A percentile compares a stretch with the other conserved stretches of the same genome.
phyloP scores from a whole-genome alignment of 2,797 vertebrate genomes.

The Galaxias olidus region DNA sequence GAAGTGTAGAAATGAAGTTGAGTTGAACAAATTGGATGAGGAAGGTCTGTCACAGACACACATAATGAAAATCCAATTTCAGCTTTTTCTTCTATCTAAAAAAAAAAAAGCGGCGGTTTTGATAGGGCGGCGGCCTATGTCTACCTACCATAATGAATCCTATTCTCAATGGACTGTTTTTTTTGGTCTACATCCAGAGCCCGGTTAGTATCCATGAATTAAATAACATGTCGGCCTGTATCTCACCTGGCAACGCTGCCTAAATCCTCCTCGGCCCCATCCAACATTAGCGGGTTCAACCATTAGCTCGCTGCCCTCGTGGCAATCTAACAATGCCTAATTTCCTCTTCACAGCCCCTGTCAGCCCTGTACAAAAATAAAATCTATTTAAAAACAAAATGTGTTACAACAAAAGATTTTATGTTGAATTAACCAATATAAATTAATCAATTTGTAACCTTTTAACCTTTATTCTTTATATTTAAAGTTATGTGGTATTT shows the following conservation, averaged over 20 bases:
- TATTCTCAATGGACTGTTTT: slow-evolving; percentile 42
- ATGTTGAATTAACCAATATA: too few species aligned
- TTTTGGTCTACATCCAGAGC: too few species aligned
- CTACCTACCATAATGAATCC: slow-evolving; percentile 40
- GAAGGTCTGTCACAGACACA: slow-evolving; percentile 8
- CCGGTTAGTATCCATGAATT: slow-evolving; percentile 56
- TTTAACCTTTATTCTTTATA: too few species aligned
- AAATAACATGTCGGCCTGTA: slow-evolving; percentile 15
- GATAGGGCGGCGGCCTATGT: slow-evolving; percentile 22
- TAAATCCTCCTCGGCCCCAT: slow-evolving; percentile 38
- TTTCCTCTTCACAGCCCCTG: too few species aligned
- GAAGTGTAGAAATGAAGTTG: slow-evolving; percentile 4
- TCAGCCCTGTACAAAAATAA: too few species aligned
- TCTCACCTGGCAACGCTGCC: slow-evolving; percentile 27
- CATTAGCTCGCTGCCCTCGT: too few species aligned
- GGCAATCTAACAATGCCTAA: too few species aligned
- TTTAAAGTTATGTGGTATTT: too few species aligned
- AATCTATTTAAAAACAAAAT: too few species aligned
- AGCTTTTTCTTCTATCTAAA: slow-evolving; percentile 38
- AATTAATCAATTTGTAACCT: too few species aligned
- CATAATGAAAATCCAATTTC: slow-evolving; percentile 47
- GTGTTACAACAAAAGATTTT: too few species aligned
- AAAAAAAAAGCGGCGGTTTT: slow-evolving; percentile 32
- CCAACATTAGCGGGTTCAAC: too few species aligned
- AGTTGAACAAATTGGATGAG: not conserved